These are phyloP conservation scores for Drosophila helvetica DNA, from an alignment of 2,888 invertebrate genomes.

Conservation along the genomic window DNA sequence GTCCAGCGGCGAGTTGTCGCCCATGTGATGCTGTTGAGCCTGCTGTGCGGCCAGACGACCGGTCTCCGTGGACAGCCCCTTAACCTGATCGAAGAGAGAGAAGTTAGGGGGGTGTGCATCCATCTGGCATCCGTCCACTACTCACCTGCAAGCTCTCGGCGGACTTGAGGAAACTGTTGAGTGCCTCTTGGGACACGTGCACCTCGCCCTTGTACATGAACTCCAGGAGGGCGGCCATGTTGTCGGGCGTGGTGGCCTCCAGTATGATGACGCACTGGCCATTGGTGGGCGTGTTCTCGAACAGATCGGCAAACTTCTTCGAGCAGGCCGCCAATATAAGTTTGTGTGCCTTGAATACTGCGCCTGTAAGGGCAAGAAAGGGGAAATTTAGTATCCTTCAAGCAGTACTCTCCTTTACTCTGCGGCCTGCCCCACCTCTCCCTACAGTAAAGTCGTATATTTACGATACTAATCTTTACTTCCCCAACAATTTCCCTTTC, in stretches of 20 bases:
- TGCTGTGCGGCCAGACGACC: conserved; percentile 84
- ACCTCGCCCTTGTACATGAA: conserved; percentile 98
- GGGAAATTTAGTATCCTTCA: not conserved
- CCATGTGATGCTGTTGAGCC: conserved; percentile 83
- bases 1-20: conserved; percentile 81
- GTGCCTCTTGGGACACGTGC: conserved; percentile 95
- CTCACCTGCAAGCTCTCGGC: conserved; percentile 94
- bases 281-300: conserved; percentile 91
- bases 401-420: too few species aligned
- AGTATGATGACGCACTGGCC: conserved; percentile 92
- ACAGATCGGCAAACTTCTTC: conserved; percentile 95
- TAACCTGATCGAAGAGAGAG: conserved; percentile 85
- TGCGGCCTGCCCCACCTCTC: too few species aligned
- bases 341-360: conserved; percentile 95
- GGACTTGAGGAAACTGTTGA: conserved; percentile 95
- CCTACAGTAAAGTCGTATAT: too few species aligned
- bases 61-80: conserved; percentile 91
- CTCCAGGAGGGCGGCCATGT: conserved; percentile 95
- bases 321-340: conserved; percentile 96
- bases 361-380: conserved; percentile 86
- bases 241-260: conserved; percentile 94
- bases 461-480: not conserved
- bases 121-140: not conserved
- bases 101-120: not conserved
- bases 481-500: conserved; percentile 3